These are phyloP conservation scores for Ciconia nigra DNA, from an alignment of 2,797 vertebrate species.

Conservation along the genomic window DNA sequence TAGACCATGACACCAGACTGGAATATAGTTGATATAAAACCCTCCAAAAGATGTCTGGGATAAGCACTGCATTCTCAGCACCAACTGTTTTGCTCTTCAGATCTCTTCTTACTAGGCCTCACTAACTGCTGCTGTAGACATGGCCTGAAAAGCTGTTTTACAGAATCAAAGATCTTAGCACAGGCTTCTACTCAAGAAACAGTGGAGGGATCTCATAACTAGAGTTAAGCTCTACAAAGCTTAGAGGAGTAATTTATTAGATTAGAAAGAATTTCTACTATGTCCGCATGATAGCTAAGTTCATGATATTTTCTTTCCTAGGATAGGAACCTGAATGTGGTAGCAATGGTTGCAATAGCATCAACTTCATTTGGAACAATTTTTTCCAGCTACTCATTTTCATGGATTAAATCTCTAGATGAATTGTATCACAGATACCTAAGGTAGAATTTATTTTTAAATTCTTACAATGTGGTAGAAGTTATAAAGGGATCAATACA, in stretches of 20 bases:
- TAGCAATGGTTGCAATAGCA: neutral
- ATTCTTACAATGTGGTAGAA: neutral
- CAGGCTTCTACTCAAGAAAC: neutral
- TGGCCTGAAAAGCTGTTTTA: neutral
- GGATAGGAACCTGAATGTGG: neutral
- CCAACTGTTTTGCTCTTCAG: neutral
- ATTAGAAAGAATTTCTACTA: neutral
- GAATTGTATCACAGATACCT: neutral
- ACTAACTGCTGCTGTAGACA: neutral
- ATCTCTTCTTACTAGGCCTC: neutral
- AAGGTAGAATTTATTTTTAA: neutral
- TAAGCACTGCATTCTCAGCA: neutral
- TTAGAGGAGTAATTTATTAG: neutral
- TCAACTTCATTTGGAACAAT: neutral
- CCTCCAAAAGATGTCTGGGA: neutral
- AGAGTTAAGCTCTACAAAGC: neutral
- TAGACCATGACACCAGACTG: neutral
- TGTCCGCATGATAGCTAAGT: neutral
- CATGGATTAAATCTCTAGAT: neutral
- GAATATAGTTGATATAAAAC: neutral
- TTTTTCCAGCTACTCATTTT: neutral
- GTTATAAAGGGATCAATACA: neutral
- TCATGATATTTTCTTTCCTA: neutral
- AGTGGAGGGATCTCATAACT: neutral
- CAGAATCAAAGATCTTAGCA: neutral